A percentile compares a stretch with the other conserved stretches of the same genome.
These are phyloP conservation scores for Folsomia manolachei DNA, from an alignment of 2,888 invertebrate species.

Conservation along the genomic window DNA sequence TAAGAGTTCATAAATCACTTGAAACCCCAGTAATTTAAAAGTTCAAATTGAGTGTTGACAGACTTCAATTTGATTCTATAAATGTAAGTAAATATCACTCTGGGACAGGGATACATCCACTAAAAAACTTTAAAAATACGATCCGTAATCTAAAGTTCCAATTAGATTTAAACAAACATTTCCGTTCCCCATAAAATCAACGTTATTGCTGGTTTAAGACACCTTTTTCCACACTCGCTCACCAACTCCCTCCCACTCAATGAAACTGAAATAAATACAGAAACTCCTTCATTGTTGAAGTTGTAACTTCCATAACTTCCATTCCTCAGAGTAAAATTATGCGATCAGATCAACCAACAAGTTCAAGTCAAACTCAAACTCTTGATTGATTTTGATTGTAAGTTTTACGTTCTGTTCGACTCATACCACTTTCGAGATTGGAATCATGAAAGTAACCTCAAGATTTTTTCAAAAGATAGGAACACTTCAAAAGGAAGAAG, in stretches of 20 bases:
- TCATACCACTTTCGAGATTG: neutral
- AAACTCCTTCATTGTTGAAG: no score
- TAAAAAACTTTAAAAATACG: neutral
- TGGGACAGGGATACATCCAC: neutral
- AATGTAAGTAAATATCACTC: constrained; percentile 1
- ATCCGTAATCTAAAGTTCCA: constrained; percentile 9
- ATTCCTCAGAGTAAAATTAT: neutral
- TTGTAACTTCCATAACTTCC: no score
- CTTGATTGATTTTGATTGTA: neutral
- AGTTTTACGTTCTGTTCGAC: no score
- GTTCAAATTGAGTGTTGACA: constrained; percentile 3
- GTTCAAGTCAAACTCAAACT: neutral
- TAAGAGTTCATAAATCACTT: neutral
- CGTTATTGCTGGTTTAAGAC: neutral
- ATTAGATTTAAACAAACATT: constrained; percentile 26
- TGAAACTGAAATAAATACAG: no score
- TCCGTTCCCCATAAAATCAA: constrained; percentile 32
- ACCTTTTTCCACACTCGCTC: neutral
- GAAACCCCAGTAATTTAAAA: neutral
- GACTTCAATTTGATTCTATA: neutral
- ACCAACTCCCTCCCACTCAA: neutral
- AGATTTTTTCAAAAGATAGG: neutral
- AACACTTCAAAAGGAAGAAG: neutral
- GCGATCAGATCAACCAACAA: neutral
- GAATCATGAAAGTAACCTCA: neutral